phyloP scores from a whole-genome alignment of 2,113 vertebrate genomes.

The Phrynocephalus versicolor region DNA sequence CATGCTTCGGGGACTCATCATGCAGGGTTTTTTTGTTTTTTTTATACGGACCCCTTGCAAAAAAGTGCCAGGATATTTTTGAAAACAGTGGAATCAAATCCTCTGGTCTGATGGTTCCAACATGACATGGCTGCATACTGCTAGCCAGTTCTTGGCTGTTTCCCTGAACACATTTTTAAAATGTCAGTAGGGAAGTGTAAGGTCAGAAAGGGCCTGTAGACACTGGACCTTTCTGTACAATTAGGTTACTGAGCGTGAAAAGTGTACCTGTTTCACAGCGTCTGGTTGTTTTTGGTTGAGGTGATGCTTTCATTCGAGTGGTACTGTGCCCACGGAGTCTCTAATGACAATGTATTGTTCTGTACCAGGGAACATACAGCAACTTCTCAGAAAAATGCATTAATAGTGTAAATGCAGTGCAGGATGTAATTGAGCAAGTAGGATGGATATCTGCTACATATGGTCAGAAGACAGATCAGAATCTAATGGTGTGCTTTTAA shows the following conservation, averaged over 20 bases:
- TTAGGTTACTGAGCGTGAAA: background rate
- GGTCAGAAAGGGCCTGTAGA: conserved; percentile 7
- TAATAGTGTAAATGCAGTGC: background rate
- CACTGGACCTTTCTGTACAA: conserved; percentile 6
- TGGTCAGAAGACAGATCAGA: background rate
- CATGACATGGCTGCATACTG: background rate
- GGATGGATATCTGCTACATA: background rate
- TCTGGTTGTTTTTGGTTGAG: background rate
- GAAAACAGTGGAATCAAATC: background rate
- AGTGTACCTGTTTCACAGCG: background rate
- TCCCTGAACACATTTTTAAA: conserved; percentile 8
- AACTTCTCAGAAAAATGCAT: background rate
- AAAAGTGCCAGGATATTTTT: background rate
- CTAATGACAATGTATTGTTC: background rate
- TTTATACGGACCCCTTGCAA: background rate
- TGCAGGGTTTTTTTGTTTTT: too few species aligned
- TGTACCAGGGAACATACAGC: background rate
- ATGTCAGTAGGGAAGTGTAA: background rate
- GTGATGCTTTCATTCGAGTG: background rate
- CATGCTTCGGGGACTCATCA: too few species aligned
- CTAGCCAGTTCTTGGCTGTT: background rate
- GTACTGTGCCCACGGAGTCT: background rate
- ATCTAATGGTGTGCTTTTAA: background rate
- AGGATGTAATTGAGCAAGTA: background rate
- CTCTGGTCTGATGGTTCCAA: background rate